Evolutionary conservation across 2,113 vertebrate genomes (phyloP), one percentile per base, ranked within the genome.

Genomic region (Athene cunicularia): DNA sequence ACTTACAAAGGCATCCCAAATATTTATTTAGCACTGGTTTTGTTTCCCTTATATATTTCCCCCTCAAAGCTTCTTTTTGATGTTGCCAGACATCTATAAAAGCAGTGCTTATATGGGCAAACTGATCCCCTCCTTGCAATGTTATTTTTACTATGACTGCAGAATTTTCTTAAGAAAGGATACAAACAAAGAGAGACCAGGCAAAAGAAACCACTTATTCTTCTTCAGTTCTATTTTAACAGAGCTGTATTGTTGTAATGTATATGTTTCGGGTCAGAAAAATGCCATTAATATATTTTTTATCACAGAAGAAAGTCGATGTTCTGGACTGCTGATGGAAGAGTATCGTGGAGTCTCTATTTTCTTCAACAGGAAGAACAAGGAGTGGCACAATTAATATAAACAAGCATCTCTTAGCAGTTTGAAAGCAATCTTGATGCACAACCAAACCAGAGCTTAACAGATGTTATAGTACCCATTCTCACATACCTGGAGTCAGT

Each of bases 401-500:
- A 67, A 86, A 76, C n/a, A 70, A 86, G 30, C 45, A 58, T 17
- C 22, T 6, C 22, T 6, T 32, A 77, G 41, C 50, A 33, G 45
- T 5, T 11, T 7, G 80, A 84, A 94, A 87, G 35, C 22, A 62
- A 67, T 26, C 47, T 1, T 43, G 16, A 72, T 5, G 20, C 41
- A 72, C 4, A 14, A 37, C 55, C 11, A 32, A 45, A 56, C 16
- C 7, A 73, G 3, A 33, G 26, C 4, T 5, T 8, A 59, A 90
- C 0, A 68, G 55, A 24, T 8, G 55, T 2, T 2, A 0, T 3
- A 80, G 52, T 10, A 9, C 6, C 21, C 0, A 1, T 33, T 37
- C 24, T 26, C 41, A n/a, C 84, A 20, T 89, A 99, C 99, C 99
- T 97, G 99, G 99, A 9, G 98, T 98, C 21, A 99, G 98, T 52